Percentiles rank a stretch among this genome's conserved stretches.
These are phyloP conservation scores for Sylvia borin DNA, from an alignment of 2,797 vertebrate species.

Conservation along the genomic window DNA sequence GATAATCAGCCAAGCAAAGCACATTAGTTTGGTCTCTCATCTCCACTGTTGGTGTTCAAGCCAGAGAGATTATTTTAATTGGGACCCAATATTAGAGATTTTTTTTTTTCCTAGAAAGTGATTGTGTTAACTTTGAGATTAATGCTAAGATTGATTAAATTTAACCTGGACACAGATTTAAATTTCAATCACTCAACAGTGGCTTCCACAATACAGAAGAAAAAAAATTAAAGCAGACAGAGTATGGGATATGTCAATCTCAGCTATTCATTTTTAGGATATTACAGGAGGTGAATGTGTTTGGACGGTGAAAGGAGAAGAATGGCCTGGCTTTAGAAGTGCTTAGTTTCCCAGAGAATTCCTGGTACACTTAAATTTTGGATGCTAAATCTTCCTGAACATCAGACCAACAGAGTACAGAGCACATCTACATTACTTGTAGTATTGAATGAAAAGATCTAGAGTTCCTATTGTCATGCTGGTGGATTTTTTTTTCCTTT, in stretches of 20 bases:
- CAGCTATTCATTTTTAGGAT: not conserved
- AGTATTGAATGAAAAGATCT: not conserved
- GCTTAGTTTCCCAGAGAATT: not conserved
- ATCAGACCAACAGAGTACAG: not conserved
- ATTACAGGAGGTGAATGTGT: not conserved
- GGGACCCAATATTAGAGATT: not conserved
- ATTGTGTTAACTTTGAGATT: conserved; percentile 12
- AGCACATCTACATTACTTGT: not conserved
- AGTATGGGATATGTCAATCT: not conserved
- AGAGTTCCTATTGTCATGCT: not conserved
- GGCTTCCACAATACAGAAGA: not conserved
- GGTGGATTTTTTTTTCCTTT: not conserved
- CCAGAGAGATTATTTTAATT: conserved; percentile 40
- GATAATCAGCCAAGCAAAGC: conserved; percentile 45
- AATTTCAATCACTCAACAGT: not conserved
- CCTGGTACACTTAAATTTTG: not conserved
- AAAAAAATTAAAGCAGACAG: not conserved
- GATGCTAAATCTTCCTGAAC: not conserved
- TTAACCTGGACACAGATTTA: not conserved
- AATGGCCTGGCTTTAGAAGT: not conserved
- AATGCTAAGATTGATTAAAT: not conserved
- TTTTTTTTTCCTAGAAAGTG: not conserved
- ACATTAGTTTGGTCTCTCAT: conserved; percentile 13
- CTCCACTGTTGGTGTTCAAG: not conserved
- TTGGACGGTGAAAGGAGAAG: not conserved